phyloP scores from a whole-genome alignment of 2,113 vertebrate genomes.

The Rallus limicola region DNA sequence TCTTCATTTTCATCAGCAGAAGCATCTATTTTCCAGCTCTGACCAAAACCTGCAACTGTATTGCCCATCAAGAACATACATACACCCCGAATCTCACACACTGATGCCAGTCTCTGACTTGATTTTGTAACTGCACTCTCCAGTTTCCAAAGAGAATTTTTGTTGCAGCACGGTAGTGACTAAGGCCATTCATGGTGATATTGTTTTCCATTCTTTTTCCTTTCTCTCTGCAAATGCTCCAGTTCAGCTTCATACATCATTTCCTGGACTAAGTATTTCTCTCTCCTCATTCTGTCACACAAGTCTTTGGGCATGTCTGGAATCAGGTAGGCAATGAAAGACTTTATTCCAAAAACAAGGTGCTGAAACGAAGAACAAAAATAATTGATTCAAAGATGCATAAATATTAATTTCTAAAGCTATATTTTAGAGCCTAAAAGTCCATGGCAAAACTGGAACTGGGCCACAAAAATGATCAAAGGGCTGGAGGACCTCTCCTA shows the following conservation, averaged over 20 bases:
- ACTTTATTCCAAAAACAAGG: conserved; percentile 86
- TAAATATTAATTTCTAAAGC: not conserved
- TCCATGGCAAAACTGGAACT: not conserved
- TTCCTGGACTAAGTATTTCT: conserved; percentile 85
- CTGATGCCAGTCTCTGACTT: not conserved
- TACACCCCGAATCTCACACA: not conserved
- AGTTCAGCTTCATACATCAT: conserved; percentile 92
- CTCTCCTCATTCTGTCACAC: conserved; percentile 83
- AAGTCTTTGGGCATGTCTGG: conserved; percentile 85
- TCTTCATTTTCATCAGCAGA: not conserved
- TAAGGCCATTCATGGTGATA: conserved; percentile 99
- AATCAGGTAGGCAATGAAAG: conserved; percentile 87
- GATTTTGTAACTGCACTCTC: not conserved
- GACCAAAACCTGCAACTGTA: not conserved
- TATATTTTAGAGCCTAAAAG: not conserved
- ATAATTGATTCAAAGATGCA: not conserved
- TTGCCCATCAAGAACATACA: conserved; percentile 22
- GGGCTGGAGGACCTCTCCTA: too few relatives aligned
- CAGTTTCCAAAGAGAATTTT: not conserved
- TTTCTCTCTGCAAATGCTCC: conserved; percentile 92
- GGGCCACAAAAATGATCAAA: too few relatives aligned
- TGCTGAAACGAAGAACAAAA: conserved; percentile 72
- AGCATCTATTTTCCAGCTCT: not conserved
- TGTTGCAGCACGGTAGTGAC: conserved; percentile 15
- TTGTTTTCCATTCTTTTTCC: conserved; percentile 92